Percentiles rank a stretch among this genome's conserved stretches.
Evolutionary conservation across 2,888 invertebrate species (phyloP).

Genomic region (Hirtodrosophila duncani): DNA sequence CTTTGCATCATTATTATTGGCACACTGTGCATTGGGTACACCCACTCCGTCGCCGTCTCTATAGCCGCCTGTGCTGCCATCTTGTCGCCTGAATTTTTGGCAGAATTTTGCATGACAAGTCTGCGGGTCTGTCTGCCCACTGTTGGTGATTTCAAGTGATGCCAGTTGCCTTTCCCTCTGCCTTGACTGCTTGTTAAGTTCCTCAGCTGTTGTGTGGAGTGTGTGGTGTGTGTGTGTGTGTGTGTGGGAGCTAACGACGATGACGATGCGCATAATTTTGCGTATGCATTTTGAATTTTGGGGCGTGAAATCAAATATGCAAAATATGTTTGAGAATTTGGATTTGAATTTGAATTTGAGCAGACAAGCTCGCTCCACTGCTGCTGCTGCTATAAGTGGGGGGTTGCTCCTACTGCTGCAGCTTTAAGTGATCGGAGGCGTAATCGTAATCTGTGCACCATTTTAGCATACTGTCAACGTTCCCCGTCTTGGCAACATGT

Average conservation of each 20-base stretch:
- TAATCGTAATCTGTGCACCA: too few relatives aligned
- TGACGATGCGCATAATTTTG: conserved; percentile 67
- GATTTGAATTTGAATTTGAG: conserved; percentile 34
- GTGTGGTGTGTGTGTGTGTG: conserved; percentile 22
- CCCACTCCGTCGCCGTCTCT: too few relatives aligned
- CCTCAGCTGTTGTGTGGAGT: conserved; percentile 19
- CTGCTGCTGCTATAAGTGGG: too few relatives aligned
- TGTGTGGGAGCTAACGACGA: conserved; percentile 52
- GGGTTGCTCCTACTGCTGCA: too few relatives aligned
- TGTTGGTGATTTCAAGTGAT: conserved; percentile 15
- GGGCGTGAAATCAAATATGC: conserved; percentile 70
- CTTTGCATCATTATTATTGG: too few relatives aligned
- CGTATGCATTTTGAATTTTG: conserved; percentile 64
- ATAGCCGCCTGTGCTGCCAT: too few relatives aligned
- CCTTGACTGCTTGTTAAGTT: conserved; percentile 57
- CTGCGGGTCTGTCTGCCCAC: conserved; percentile 12
- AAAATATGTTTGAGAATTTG: conserved; percentile 51
- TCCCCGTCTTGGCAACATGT: conserved; percentile 14
- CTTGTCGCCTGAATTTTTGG: conserved; percentile 26
- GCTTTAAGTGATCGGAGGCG: too few relatives aligned
- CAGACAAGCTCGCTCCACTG: too few relatives aligned
- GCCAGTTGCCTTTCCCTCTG: conserved; percentile 26
- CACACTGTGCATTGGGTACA: too few relatives aligned
- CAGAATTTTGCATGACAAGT: conserved; percentile 24
- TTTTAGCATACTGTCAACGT: too few relatives aligned